phyloP scores from a whole-genome alignment of 2,797 vertebrate species.

The Amniataba percoides region DNA sequence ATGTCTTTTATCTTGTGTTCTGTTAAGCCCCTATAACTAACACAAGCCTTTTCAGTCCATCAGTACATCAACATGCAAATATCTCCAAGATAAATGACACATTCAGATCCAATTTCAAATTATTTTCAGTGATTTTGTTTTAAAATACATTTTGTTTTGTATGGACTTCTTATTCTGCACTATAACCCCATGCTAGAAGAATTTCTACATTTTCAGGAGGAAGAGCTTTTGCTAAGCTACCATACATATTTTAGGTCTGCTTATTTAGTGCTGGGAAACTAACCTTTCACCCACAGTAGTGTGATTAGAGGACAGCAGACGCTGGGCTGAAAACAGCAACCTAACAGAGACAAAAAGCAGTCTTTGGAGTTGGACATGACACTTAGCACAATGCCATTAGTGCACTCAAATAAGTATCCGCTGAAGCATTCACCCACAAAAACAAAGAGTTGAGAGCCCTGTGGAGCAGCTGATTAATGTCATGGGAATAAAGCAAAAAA shows the following conservation, averaged over 20 bases:
- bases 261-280: slow-evolving; percentile 44
- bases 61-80: not conserved
- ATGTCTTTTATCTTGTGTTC: not conserved
- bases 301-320: slow-evolving; percentile 38
- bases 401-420: slow-evolving; percentile 33
- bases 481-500: slow-evolving; percentile 71
- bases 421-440: slow-evolving; percentile 33
- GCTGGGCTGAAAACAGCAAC: slow-evolving; percentile 14
- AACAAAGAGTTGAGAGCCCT: slow-evolving; percentile 53
- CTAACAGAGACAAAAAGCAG: slow-evolving; percentile 45
- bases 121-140: not conserved
- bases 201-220: not conserved
- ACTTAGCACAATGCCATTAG: slow-evolving; percentile 58
- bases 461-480: slow-evolving; percentile 62
- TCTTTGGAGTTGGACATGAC: slow-evolving; percentile 49
- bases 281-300: slow-evolving; percentile 34
- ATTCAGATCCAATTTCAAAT: not conserved
- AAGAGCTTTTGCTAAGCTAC: not conserved
- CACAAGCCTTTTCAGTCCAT: not conserved
- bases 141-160: not conserved
- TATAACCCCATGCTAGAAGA: not conserved
- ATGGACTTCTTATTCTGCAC: not conserved
- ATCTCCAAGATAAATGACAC: not conserved
- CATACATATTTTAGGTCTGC: slow-evolving; percentile 8
- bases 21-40: not conserved